Conservation (phyloP, 2,797 vertebrate species). For the Numenius phaeopus region DNA sequence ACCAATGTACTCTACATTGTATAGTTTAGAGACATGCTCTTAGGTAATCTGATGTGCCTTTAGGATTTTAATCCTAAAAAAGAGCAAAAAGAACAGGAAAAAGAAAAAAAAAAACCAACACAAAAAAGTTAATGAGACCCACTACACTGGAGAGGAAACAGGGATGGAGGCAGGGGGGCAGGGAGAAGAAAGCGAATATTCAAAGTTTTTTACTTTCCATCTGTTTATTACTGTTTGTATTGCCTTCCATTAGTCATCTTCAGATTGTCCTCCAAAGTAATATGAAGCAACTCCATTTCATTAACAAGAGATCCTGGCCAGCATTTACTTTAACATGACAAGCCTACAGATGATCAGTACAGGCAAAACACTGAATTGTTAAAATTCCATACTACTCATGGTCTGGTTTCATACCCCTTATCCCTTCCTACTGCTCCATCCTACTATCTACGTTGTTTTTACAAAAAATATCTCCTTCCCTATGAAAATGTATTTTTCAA, state of each 20-base stretch:
- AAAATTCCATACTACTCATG: background rate
- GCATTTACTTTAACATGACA: background rate
- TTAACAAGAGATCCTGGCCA: background rate
- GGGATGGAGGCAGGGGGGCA: rapidly evolving
- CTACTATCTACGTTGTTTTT: background rate
- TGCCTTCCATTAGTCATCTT: background rate
- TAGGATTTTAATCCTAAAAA: background rate
- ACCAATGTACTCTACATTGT: background rate
- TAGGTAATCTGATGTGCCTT: background rate
- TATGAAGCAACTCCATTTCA: background rate
- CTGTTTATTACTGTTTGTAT: background rate
- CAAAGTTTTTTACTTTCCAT: background rate
- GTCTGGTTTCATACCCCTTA: background rate
- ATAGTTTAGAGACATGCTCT: background rate
- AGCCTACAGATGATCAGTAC: background rate
- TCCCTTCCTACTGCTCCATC: background rate
- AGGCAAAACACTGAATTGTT: background rate
- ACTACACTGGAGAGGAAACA: background rate
- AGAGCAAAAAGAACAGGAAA: background rate
- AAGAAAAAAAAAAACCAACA: background rate
- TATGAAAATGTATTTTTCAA: background rate
- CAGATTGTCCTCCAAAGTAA: background rate
- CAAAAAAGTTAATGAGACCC: background rate
- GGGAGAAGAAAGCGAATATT: background rate
- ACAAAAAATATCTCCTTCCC: background rate